These are phyloP conservation scores for Drosophila ogumai DNA, from an alignment of 1,140 invertebrate genomes.

Conservation along the genomic window DNA sequence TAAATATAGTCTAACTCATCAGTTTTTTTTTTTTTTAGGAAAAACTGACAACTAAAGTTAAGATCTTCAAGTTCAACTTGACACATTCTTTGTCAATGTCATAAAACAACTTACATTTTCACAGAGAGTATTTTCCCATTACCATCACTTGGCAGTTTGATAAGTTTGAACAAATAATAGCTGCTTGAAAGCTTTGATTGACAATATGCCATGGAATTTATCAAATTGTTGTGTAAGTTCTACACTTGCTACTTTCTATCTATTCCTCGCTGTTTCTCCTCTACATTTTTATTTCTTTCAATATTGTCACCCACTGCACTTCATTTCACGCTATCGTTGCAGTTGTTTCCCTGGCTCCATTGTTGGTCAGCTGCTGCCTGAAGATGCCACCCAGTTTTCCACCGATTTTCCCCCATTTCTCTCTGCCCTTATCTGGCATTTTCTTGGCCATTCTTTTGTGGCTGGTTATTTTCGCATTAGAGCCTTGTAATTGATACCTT, in stretches of 20 bases:
- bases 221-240: conserved; percentile 18
- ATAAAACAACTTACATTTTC: conserved; percentile 7
- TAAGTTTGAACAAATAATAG: conserved; percentile 40
- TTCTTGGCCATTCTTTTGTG: conserved; percentile 60
- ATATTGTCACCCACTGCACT: conserved; percentile 48
- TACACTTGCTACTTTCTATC: conserved; percentile 7
- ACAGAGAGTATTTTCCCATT: conserved; percentile 5
- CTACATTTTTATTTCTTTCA: conserved; percentile 22
- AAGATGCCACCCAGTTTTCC: conserved; percentile 18
- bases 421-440: conserved; percentile 38
- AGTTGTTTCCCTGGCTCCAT: conserved; percentile 5
- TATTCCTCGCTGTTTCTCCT: neutral
- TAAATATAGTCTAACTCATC: neutral
- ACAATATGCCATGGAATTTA: conserved; percentile 24
- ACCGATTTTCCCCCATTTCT: conserved; percentile 11
- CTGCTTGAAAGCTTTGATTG: conserved; percentile 28
- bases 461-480: conserved; percentile 79
- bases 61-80: neutral
- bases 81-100: conserved; percentile 9
- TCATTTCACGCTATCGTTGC: conserved; percentile 43
- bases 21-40: neutral
- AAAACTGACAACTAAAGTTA: neutral
- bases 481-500: conserved; percentile 79
- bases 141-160: conserved; percentile 20
- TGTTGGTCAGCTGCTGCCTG: conserved; percentile 35